These are phyloP conservation scores for Meloidogyne exigua DNA, from an alignment of 1,140 invertebrate species.

Conservation along the genomic window DNA sequence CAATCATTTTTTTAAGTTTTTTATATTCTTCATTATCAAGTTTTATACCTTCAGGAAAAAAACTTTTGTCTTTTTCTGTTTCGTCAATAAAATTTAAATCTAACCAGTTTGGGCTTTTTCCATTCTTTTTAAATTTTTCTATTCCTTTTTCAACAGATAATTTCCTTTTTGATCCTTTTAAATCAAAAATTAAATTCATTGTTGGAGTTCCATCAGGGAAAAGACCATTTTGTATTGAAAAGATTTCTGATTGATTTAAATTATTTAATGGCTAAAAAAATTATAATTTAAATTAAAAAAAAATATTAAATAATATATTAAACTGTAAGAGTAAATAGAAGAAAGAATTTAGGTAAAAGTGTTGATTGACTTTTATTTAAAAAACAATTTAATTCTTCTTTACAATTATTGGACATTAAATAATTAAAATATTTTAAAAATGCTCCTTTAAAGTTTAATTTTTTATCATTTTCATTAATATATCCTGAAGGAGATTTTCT, in stretches of 20 bases:
- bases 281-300: no score
- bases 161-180: not conserved
- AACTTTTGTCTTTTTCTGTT: not conserved
- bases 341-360: not conserved
- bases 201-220: not conserved
- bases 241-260: not conserved
- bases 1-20: not conserved
- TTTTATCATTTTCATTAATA: not conserved
- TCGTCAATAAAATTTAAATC: not conserved
- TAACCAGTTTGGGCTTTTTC: not conserved
- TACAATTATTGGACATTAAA: not conserved
- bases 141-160: not conserved
- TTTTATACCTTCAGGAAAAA: not conserved
- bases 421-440: not conserved
- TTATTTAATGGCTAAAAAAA: not conserved
- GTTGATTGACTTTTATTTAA: not conserved
- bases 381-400: not conserved
- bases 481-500: not conserved
- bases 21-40: not conserved
- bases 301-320: not conserved
- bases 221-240: conserved; percentile 5
- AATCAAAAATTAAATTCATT: not conserved
- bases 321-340: not conserved
- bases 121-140: not conserved
- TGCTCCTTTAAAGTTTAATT: not conserved